Evolutionary conservation across 2,888 invertebrate genomes (phyloP).

Genomic region (Xylota sylvarum): DNA sequence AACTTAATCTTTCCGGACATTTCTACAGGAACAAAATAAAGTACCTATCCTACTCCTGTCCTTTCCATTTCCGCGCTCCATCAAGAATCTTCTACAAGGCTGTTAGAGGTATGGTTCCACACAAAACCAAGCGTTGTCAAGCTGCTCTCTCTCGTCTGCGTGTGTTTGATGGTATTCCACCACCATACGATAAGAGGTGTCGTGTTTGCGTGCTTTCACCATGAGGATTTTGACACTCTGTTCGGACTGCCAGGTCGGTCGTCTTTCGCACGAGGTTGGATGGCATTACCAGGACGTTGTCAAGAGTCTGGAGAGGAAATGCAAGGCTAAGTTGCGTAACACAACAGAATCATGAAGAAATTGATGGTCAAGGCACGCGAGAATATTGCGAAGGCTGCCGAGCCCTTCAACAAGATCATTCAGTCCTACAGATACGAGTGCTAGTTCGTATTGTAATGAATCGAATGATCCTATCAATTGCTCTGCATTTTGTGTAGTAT

Average conservation of each 20-base stretch:
- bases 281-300: conserved; percentile 99
- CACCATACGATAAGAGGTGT: conserved; percentile 97
- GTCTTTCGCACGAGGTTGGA: conserved; percentile 98
- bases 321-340: conserved; percentile 91
- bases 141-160: conserved; percentile 95
- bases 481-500: too few species aligned
- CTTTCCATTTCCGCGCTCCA: conserved; percentile 99
- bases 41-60: conserved; percentile 98
- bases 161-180: conserved; percentile 98
- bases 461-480: too few species aligned
- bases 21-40: conserved; percentile 99
- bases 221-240: conserved; percentile 97
- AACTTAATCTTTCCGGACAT: conserved; percentile 98
- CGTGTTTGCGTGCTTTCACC: conserved; percentile 97
- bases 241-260: conserved; percentile 97
- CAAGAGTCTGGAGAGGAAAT: conserved; percentile 97
- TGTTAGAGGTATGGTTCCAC: conserved; percentile 99
- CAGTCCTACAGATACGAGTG: conserved; percentile 93
- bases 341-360: conserved; percentile 88
- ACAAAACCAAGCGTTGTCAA: conserved; percentile 98
- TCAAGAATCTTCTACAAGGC: conserved; percentile 98
- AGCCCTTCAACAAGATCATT: conserved; percentile 94
- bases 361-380: conserved; percentile 93
- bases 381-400: conserved; percentile 92
- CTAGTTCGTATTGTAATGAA: conserved; percentile 80